A percentile compares a stretch with the other conserved stretches of the same genome.
Conservation (phyloP, 2,113 vertebrate genomes). For the Syngnathus scovelli region DNA sequence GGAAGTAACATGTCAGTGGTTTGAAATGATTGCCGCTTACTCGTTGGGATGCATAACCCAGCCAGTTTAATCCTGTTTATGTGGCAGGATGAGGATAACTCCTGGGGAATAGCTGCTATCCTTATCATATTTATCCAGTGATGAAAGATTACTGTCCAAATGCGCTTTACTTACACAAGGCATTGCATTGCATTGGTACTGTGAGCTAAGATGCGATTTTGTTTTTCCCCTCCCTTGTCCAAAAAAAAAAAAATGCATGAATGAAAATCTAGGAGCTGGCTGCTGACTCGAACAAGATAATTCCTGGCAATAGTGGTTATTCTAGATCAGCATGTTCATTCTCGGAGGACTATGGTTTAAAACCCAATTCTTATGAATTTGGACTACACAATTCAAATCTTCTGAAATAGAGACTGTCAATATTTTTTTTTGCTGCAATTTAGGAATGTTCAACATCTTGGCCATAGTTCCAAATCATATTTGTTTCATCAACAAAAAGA, state of each 20-base stretch:
- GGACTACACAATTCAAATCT: not conserved
- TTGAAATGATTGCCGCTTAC: constrained; percentile 16
- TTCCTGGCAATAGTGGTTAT: constrained; percentile 31
- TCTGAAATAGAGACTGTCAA: not conserved
- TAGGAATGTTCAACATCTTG: no score
- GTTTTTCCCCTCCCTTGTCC: not conserved
- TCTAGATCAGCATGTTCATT: not conserved
- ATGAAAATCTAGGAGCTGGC: constrained; percentile 38
- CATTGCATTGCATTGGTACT: constrained; percentile 27
- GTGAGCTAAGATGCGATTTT: not conserved
- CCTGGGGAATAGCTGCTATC: constrained; percentile 45
- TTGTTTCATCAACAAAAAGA: no score
- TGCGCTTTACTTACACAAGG: constrained; percentile 55
- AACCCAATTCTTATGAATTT: not conserved
- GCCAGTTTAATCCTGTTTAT: constrained; percentile 61
- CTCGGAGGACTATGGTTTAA: not conserved
- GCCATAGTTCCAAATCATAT: no score
- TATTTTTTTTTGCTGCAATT: no score
- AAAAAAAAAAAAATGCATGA: constrained; percentile 16
- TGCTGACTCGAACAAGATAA: constrained; percentile 34
- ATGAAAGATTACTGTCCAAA: constrained; percentile 64
- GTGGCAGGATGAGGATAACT: constrained; percentile 47
- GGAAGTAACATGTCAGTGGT: constrained; percentile 3
- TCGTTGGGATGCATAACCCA: constrained; percentile 43
- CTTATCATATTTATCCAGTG: constrained; percentile 66